These are phyloP conservation scores for Synanthedon formicaeformis DNA, from an alignment of 2,888 invertebrate species.

Conservation along the genomic window DNA sequence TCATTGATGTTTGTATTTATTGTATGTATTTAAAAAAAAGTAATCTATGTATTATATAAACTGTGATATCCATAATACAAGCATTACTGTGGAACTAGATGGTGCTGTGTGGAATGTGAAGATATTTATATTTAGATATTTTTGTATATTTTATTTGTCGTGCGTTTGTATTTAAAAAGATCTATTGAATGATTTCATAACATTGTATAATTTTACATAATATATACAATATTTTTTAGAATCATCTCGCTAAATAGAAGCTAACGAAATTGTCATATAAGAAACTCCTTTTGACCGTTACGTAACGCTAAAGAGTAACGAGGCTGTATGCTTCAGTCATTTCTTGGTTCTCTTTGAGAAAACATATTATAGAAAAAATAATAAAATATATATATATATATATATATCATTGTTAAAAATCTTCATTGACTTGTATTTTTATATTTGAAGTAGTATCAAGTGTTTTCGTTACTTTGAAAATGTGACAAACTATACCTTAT, in stretches of 20 bases:
- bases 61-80: no score
- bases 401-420: not conserved
- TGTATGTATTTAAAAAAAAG: no score
- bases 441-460: constrained; percentile 1
- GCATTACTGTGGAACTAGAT: no score
- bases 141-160: no score
- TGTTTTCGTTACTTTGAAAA: constrained; percentile 2
- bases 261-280: constrained; percentile 30
- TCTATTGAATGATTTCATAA: no score
- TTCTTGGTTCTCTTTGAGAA: constrained; percentile 1
- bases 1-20: no score
- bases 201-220: not conserved
- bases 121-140: no score
- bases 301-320: constrained; percentile 4
- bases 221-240: constrained; percentile 19
- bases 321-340: constrained; percentile 5
- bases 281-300: constrained; percentile 23
- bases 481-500: not conserved
- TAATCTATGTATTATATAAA: no score
- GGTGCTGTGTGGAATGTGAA: no score
- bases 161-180: no score
- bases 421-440: not conserved
- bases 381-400: not conserved
- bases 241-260: constrained; percentile 16
- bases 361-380: constrained; percentile 2